phyloP scores from a whole-genome alignment of 2,888 invertebrate genomes.

The Torymus aiolomorphi region DNA sequence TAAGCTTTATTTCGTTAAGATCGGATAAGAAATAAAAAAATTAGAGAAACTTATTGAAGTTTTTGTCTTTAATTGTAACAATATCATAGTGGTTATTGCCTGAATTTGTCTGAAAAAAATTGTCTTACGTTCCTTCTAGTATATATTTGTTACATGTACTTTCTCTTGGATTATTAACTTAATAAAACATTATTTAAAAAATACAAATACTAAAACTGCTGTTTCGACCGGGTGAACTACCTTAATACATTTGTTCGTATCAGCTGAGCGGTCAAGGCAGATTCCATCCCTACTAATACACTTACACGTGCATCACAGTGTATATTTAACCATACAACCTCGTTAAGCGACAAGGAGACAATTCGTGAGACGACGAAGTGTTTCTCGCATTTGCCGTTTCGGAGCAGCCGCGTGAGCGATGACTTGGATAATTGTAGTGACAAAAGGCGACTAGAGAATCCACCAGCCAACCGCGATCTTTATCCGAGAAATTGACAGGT shows the following conservation, averaged over 20 bases:
- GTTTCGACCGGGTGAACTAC: no score
- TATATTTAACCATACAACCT: neutral
- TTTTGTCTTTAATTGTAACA: no score
- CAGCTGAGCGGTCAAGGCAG: slow-evolving; percentile 12
- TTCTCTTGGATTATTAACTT: no score
- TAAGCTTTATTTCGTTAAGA: no score
- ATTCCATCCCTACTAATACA: slow-evolving; percentile 2
- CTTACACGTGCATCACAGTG: neutral
- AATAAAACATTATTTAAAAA: no score
- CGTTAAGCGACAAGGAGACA: slow-evolving; percentile 62
- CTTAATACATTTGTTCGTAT: slow-evolving; percentile 17
- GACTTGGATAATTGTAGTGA: slow-evolving; percentile 30
- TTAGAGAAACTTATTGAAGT: no score
- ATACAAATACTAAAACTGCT: no score
- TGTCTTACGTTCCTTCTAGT: no score
- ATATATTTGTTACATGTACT: no score
- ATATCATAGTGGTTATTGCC: no score
- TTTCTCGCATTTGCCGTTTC: slow-evolving; percentile 24
- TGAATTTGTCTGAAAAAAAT: no score
- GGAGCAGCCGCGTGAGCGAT: slow-evolving; percentile 23
- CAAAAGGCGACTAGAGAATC: slow-evolving; percentile 6
- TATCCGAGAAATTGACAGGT: slow-evolving; percentile 29
- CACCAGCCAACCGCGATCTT: slow-evolving; percentile 8
- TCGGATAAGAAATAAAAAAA: no score
- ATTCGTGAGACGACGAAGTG: slow-evolving; percentile 46